A percentile compares a stretch with the other conserved stretches of the same genome.
Evolutionary conservation across 1,140 invertebrate species (phyloP).

Genomic region (Caenorhabditis inopinata): DNA sequence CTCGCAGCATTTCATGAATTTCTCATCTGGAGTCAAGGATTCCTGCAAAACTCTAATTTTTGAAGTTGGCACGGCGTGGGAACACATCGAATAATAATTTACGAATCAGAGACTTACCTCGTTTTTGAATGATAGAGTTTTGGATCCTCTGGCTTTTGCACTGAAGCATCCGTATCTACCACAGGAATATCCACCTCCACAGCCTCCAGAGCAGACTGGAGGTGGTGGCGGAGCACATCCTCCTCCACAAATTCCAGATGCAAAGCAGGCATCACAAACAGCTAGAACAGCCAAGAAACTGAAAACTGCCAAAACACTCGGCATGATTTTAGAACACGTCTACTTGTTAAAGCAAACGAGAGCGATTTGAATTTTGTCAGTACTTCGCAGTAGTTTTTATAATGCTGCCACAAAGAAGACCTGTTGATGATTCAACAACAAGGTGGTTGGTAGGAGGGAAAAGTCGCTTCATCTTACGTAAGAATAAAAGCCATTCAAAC

Average conservation of each 20-base stretch:
- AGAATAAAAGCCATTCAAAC: conserved; percentile 30
- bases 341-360: background rate
- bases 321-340: background rate
- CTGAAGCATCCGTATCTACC: conserved; percentile 45
- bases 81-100: no score
- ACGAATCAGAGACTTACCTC: no score
- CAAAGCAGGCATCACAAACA: conserved; percentile 40
- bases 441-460: background rate
- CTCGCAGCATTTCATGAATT: conserved; percentile 55
- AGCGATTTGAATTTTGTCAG: conserved; percentile 25
- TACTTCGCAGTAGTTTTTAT: conserved; percentile 28
- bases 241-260: conserved; percentile 48
- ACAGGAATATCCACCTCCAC: conserved; percentile 32
- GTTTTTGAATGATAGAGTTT: conserved; percentile 36
- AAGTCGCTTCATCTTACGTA: background rate
- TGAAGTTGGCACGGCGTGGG: no score
- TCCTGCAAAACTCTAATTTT: no score
- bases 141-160: conserved; percentile 41
- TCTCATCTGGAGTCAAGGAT: conserved; percentile 51
- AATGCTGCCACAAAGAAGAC: conserved; percentile 29
- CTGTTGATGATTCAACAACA: conserved; percentile 27
- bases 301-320: background rate
- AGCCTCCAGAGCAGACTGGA: conserved; percentile 40
- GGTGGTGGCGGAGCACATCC: conserved; percentile 41
- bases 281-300: conserved; percentile 14